These are phyloP conservation scores for Bubalus kerabau DNA, from an alignment of 2,113 vertebrate species.

Conservation along the genomic window DNA sequence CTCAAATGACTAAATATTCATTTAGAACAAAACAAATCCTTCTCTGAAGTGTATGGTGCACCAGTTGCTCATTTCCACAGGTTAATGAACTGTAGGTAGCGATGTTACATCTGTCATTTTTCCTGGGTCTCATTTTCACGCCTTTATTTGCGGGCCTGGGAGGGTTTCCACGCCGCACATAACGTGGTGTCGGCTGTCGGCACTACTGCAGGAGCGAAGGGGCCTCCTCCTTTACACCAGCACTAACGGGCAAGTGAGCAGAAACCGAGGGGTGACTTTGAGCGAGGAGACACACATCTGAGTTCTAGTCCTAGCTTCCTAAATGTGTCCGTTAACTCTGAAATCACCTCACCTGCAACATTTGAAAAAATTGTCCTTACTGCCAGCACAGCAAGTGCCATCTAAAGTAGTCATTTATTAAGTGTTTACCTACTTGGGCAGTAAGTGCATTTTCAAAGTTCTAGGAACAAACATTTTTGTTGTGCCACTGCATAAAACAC, in stretches of 20 bases:
- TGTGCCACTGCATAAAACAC: not conserved
- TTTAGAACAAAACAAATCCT: slow-evolving; percentile 74
- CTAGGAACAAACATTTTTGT: not conserved
- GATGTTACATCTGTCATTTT: not conserved
- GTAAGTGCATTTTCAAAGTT: not conserved
- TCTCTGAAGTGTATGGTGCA: slow-evolving; percentile 34
- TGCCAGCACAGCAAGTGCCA: not conserved
- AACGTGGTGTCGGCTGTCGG: no score
- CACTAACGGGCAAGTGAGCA: not conserved
- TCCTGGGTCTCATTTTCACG: not conserved
- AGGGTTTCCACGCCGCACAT: not conserved
- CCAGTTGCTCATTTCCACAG: slow-evolving; percentile 45
- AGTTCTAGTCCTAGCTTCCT: not conserved
- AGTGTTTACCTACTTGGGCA: not conserved
- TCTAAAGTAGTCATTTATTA: not conserved
- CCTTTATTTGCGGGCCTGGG: not conserved
- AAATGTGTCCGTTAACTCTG: not conserved
- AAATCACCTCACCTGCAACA: not conserved
- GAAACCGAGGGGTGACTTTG: not conserved
- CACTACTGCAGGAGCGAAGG: not conserved
- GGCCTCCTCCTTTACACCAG: not conserved
- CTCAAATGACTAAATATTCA: slow-evolving; percentile 73
- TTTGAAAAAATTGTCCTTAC: not conserved
- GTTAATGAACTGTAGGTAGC: not conserved
- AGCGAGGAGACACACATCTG: not conserved